A percentile compares a stretch with the other conserved stretches of the same genome.
phyloP scores from a whole-genome alignment of 2,113 vertebrate genomes.

The Penelope pileata region DNA sequence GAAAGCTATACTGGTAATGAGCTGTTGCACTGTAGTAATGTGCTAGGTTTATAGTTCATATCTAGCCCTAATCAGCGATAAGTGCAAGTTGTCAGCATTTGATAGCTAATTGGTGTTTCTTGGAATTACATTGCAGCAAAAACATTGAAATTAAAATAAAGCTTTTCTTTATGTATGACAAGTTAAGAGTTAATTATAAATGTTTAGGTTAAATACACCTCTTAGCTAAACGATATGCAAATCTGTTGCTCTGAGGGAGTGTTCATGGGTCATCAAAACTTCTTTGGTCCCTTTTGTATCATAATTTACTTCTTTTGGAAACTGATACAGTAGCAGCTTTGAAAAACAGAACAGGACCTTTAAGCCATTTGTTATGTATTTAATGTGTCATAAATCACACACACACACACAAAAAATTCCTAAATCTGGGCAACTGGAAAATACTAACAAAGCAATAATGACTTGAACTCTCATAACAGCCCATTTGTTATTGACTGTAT shows the following conservation, averaged over 20 bases:
- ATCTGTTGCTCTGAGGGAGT: background rate
- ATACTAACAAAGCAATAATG: background rate
- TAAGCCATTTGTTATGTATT: background rate
- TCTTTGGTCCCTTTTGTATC: background rate
- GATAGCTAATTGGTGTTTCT: slow-evolving; percentile 44
- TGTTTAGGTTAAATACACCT: background rate
- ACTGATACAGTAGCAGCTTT: background rate
- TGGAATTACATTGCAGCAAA: slow-evolving; percentile 5
- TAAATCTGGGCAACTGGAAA: background rate
- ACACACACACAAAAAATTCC: background rate
- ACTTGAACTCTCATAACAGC: background rate
- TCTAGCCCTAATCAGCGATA: slow-evolving; percentile 45
- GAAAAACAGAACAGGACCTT: background rate
- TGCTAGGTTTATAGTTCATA: slow-evolving; percentile 44
- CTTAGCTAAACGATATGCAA: background rate
- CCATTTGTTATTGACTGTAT: slow-evolving; percentile 19
- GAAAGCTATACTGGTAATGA: slow-evolving; percentile 45
- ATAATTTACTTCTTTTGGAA: background rate
- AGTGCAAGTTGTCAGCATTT: slow-evolving; percentile 22
- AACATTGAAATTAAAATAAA: slow-evolving; percentile 20
- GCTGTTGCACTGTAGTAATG: slow-evolving; percentile 33
- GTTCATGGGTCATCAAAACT: background rate
- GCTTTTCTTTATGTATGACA: background rate
- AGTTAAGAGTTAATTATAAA: slow-evolving; percentile 26
- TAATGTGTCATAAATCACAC: background rate